Conservation (phyloP, 2,113 vertebrate genomes). For the Barbus barbus region DNA sequence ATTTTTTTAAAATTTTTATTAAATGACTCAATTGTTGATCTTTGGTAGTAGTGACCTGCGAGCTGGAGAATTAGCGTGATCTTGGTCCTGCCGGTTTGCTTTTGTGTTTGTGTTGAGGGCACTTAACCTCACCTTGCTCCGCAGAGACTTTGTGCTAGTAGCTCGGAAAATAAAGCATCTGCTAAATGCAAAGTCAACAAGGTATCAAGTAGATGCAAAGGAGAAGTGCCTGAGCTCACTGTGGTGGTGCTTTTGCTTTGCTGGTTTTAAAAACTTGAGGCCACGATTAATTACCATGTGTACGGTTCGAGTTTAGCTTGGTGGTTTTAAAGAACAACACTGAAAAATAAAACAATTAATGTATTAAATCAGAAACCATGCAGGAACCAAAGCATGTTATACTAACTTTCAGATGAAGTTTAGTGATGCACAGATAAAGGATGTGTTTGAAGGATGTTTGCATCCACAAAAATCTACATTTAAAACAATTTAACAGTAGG, state of each 20-base stretch:
- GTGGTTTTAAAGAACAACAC: too few relatives aligned
- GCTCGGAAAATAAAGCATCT: constrained; percentile 10
- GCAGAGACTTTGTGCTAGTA: not conserved
- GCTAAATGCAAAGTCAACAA: constrained; percentile 12
- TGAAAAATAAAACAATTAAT: not conserved
- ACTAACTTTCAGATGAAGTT: not conserved
- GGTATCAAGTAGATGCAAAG: constrained; percentile 11
- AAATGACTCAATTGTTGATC: not conserved
- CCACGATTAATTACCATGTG: not conserved
- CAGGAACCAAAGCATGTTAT: not conserved
- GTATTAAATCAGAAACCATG: not conserved
- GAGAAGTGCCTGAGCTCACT: not conserved
- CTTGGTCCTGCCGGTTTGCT: not conserved
- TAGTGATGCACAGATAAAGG: not conserved
- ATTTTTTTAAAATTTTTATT: not conserved
- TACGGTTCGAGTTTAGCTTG: not conserved
- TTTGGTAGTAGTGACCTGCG: not conserved
- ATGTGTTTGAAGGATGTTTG: not conserved
- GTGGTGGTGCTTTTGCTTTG: not conserved
- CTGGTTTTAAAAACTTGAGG: not conserved
- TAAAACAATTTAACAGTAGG: not conserved
- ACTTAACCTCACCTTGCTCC: constrained; percentile 8
- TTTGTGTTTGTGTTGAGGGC: not conserved
- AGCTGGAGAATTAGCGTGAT: not conserved
- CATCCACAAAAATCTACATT: not conserved